Evolutionary conservation across 2,797 vertebrate species (phyloP), one percentile per base, ranked within the genome.

Genomic region (Percopsis omiscomaycus): DNA sequence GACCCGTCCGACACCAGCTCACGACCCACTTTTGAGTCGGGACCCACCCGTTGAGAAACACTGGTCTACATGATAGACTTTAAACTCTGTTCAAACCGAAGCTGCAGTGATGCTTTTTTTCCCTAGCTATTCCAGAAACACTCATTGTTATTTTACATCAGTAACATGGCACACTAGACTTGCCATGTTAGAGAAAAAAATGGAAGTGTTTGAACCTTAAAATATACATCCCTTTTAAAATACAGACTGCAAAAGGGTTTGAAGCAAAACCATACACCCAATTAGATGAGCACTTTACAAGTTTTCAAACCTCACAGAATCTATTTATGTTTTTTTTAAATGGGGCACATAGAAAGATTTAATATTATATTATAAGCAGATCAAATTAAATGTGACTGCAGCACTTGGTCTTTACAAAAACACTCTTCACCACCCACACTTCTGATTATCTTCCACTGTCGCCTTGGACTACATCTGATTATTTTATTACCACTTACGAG

Each of bases 181-280:
- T 63, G n/a, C n/a, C n/a, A n/a, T n/a, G n/a, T n/a, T n/a, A 75
- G 27, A 69, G 48, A 57, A 48, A 74, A 75, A 78, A 81, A 62
- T 73, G 74, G 64, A 82, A 78, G 75, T 74, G 77, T 89, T 88
- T 86, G 62, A 86, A 87, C 77, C 80, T 79, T 50, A 82, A 70
- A 42, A 59, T 72, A 65, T 12, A 45, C 69, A 73, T 54, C 52
- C 55, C 60, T 27, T 72, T 79, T 29, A 50, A 52, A 64, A 55
- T 61, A 74, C 58, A 68, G 52, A 64, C 71, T 68, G 59, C 50
- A 37, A 72, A 74, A 59, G 49, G 46, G 55, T 79, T 81, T 65
- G 55, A 81, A 78, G 68, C 70, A 69, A 80, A 59, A 51, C 32
- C 56, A 46, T 50, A 50, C 9, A 69, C 68, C 54, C n/a, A 71